Evolutionary conservation across 2,888 invertebrate species (phyloP), one percentile per base, ranked within the genome.

Genomic region (Zhuqinia jingwanae): DNA sequence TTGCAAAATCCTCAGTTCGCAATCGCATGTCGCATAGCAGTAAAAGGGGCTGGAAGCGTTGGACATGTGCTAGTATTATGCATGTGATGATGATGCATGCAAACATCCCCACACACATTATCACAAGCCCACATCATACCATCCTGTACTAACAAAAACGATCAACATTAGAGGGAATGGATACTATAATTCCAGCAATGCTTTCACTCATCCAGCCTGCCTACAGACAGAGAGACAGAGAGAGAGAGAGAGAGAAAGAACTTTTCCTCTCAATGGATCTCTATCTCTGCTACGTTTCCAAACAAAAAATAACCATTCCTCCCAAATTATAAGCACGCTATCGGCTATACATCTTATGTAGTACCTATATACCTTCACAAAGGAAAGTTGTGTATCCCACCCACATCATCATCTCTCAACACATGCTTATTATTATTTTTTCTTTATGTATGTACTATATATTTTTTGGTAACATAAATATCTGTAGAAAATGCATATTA

Each of bases 11-110:
- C 78, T 75, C 78, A 87, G 87, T 87, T 87, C 87, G 87, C 87
- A 87, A 87, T 87, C 87, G 87, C 87, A 87, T 87, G 87, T 87
- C 87, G 87, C 87, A 87, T 84, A 87, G 87, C 87, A 87, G 87
- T 83, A 87, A 87, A 87, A 81, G 27, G 60, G 58, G 77, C 42
- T 58, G 77, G 77, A 58, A 77, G 45, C 75, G 53, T 75, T 27
- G 36, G 70, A 25, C 13, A 45, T 5, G 68, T 68, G 58, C 58
- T 30, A 22, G 68, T n/a, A n/a, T n/a, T n/a, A n/a, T n/a, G n/a
- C 42, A 68, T 17, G 11, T 42, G n/a, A n/a, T n/a, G n/a, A 50
- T 27, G 36, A 50, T 27, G 70, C 50, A 70, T 68, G 42, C 45
- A 45, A n/a, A n/a, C n/a, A n/a, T 50, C 3, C 15, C n/a, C 50